Percentiles rank a stretch among this genome's conserved stretches.
phyloP scores from a whole-genome alignment of 2,888 invertebrate species.

The Furcula furcula region DNA sequence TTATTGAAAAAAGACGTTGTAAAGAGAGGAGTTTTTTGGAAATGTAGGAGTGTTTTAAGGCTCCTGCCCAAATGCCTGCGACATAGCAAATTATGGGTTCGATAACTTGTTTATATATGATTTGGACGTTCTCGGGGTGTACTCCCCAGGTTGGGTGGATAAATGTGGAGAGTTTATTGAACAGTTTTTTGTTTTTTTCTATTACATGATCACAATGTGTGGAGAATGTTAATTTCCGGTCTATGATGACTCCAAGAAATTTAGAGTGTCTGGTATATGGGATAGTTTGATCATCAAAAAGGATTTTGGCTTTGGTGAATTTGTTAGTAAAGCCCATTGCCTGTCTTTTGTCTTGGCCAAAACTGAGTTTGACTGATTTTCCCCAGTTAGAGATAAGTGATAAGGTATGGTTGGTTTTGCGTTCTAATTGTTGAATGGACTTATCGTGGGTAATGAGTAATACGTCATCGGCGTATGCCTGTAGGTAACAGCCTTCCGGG shows the following conservation, averaged over 20 bases:
- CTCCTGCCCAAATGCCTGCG: background rate
- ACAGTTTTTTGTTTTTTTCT: background rate
- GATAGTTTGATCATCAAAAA: background rate
- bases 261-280: background rate
- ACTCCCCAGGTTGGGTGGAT: constrained; percentile 6
- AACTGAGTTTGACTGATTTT: background rate
- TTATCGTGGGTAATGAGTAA: no score
- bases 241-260: background rate
- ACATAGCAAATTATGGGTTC: constrained; percentile 1
- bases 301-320: no score
- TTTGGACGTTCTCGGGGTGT: constrained; percentile 1
- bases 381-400: background rate
- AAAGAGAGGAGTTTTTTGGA: no score
- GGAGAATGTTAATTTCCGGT: background rate
- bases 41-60: no score
- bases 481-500: constrained; percentile 19
- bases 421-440: background rate
- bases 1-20: no score
- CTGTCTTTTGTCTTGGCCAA: background rate
- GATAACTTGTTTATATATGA: background rate
- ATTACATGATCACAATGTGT: background rate
- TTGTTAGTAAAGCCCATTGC: no score
- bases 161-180: background rate
- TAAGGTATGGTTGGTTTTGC: background rate
- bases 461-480: constrained; percentile 22